These are phyloP conservation scores for Poecilia wingei DNA, from an alignment of 2,797 vertebrate species.

Conservation along the genomic window DNA sequence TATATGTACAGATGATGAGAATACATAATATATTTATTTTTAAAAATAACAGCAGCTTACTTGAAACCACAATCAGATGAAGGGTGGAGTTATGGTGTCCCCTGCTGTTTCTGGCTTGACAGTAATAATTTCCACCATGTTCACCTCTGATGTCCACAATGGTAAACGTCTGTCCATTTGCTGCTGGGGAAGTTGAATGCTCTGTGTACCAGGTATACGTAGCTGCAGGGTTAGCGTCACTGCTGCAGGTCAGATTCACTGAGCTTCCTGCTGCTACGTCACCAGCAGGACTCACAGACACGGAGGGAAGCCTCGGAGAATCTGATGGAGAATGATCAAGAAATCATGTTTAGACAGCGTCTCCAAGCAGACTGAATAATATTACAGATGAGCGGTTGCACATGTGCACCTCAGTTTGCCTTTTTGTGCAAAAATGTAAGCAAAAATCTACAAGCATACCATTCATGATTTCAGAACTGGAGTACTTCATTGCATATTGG, in stretches of 20 bases:
- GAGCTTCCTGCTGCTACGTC: background rate
- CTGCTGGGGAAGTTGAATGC: slow-evolving; percentile 16
- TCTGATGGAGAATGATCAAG: background rate
- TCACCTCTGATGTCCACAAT: slow-evolving; percentile 34
- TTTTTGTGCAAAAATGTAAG: background rate
- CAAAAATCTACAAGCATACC: background rate
- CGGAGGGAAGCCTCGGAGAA: slow-evolving; percentile 11
- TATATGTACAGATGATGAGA: background rate
- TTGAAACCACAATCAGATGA: background rate
- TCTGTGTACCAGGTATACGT: slow-evolving; percentile 48
- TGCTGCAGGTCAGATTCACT: slow-evolving; percentile 13
- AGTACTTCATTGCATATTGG: background rate
- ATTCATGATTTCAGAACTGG: background rate
- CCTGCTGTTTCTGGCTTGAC: slow-evolving; percentile 35
- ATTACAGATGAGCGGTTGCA: background rate
- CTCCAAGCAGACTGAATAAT: background rate
- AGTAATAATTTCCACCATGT: slow-evolving; percentile 46
- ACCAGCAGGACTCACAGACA: background rate
- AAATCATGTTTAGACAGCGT: background rate
- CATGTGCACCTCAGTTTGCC: background rate
- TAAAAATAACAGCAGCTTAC: slow-evolving; percentile 11
- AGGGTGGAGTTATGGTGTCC: slow-evolving; percentile 13
- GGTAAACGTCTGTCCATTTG: slow-evolving; percentile 31
- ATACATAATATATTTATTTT: background rate
- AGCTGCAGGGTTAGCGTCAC: slow-evolving; percentile 17